phyloP scores from a whole-genome alignment of 2,888 invertebrate species.

The Trichacis sp. region DNA sequence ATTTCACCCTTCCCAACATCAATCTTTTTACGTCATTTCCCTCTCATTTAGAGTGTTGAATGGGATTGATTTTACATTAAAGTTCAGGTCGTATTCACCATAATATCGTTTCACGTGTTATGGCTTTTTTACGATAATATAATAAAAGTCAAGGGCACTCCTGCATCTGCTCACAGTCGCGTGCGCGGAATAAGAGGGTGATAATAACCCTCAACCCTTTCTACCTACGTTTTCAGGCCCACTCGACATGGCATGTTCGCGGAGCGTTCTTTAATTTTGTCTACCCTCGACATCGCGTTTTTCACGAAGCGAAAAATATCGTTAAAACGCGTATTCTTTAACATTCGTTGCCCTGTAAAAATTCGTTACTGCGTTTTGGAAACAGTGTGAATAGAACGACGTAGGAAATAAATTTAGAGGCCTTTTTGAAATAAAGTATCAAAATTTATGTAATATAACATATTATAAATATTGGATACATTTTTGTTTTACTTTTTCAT shows the following conservation, averaged over 20 bases:
- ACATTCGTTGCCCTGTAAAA: too few relatives aligned
- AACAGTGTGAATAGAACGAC: too few relatives aligned
- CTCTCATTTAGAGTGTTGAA: neutral
- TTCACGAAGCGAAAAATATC: neutral
- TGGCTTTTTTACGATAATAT: neutral
- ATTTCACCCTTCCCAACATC: too few relatives aligned
- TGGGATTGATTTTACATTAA: neutral
- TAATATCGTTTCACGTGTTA: neutral
- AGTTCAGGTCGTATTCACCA: neutral
- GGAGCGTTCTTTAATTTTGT: neutral
- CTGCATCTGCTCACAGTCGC: neutral
- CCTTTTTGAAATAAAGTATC: too few relatives aligned
- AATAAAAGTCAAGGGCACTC: conserved; percentile 8
- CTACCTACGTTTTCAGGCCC: neutral
- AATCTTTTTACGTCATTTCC: too few relatives aligned
- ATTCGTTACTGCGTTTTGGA: too few relatives aligned
- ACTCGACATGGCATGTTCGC: neutral
- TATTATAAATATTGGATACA: too few relatives aligned
- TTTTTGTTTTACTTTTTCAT: too few relatives aligned
- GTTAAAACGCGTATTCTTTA: too few relatives aligned
- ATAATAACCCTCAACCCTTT: conserved; percentile 10
- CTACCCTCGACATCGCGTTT: neutral
- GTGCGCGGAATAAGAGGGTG: conserved; percentile 8
- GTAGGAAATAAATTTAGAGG: too few relatives aligned
- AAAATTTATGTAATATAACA: too few relatives aligned